Percentiles rank a stretch among this genome's conserved stretches.
Conservation (phyloP, 2,797 vertebrate species). For the Pempheris klunzingeri region DNA sequence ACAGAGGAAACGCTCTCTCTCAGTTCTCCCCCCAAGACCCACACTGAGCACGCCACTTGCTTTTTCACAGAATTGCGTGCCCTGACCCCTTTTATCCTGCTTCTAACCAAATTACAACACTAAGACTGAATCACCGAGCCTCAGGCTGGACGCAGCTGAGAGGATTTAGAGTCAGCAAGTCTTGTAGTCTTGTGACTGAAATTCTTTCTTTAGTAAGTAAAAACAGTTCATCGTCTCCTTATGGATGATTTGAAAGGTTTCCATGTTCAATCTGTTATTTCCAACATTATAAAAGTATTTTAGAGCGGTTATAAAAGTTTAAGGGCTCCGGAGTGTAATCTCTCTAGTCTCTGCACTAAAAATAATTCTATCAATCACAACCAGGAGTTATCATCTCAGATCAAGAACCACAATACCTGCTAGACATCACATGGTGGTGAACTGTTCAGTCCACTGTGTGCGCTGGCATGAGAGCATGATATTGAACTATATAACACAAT, state of each 20-base stretch:
- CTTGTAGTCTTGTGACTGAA: conserved; percentile 21
- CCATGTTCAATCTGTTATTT: background rate
- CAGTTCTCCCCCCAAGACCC: conserved; percentile 39
- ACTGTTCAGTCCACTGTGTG: background rate
- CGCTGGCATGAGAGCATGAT: background rate
- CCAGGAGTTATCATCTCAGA: background rate
- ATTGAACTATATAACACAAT: conserved; percentile 5
- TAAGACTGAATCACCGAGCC: conserved; percentile 32
- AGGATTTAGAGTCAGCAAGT: conserved; percentile 22
- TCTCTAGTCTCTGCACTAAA: background rate
- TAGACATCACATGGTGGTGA: background rate
- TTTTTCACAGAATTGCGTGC: conserved; percentile 38
- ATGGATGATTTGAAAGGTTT: conserved; percentile 2
- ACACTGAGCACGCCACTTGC: conserved; percentile 16
- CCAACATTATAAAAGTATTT: background rate
- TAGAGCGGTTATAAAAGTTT: too few species aligned
- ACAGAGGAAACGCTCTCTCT: conserved; percentile 56
- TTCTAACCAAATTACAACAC: conserved; percentile 39
- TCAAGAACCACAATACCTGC: background rate
- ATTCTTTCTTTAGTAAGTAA: background rate
- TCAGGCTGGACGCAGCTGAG: conserved; percentile 26
- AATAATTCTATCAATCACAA: background rate
- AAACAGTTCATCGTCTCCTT: background rate
- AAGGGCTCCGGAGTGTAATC: too few species aligned
- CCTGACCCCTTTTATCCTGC: conserved; percentile 27